phyloP scores from a whole-genome alignment of 2,797 vertebrate genomes.

The Vipera latastei region DNA sequence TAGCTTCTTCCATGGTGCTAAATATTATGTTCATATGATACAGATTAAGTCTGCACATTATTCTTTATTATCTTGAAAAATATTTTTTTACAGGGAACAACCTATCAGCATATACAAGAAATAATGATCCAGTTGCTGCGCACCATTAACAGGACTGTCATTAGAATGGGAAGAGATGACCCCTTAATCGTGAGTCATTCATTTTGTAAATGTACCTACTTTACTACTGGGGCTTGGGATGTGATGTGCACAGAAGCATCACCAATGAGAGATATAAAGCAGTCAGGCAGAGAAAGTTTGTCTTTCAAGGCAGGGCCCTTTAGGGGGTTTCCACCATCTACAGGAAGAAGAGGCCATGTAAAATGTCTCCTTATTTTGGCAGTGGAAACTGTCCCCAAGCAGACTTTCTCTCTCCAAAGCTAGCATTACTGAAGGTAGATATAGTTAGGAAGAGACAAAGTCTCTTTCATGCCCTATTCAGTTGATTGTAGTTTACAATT shows the following conservation, averaged over 20 bases:
- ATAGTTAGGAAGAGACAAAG: background rate
- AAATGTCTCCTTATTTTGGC: background rate
- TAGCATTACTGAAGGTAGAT: background rate
- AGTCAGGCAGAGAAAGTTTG: background rate
- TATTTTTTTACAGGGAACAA: constrained; percentile 77
- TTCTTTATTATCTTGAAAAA: background rate
- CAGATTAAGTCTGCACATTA: background rate
- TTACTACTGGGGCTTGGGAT: background rate
- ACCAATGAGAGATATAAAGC: background rate
- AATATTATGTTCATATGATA: background rate
- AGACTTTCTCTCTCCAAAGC: background rate
- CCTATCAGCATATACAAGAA: constrained; percentile 88
- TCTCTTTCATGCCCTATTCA: background rate
- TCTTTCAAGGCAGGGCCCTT: background rate
- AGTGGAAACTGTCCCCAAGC: background rate
- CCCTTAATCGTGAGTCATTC: constrained; percentile 86
- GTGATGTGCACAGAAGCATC: background rate
- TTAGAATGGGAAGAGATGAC: constrained; percentile 90
- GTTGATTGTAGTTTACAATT: background rate
- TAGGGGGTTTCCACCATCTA: background rate
- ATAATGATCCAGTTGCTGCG: constrained; percentile 87
- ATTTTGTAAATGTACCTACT: background rate
- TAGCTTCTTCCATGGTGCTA: background rate
- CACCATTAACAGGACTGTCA: constrained; percentile 88
- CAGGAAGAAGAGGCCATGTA: background rate